Base-by-base conservation (phyloP, 2,113 vertebrate species). In the Tragelaphus buxtoni region DNA sequence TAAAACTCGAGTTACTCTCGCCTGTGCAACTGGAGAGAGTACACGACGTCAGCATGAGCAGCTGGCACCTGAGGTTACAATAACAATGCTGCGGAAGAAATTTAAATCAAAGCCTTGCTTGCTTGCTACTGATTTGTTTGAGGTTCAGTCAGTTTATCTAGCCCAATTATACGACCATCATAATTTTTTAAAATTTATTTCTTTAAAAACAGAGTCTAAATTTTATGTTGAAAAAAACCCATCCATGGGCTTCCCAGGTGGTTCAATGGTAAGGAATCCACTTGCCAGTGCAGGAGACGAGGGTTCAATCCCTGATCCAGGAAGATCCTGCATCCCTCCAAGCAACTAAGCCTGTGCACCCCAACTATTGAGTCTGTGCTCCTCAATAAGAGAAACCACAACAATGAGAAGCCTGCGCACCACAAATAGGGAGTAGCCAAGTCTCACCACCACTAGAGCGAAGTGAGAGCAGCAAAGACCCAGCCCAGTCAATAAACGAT, bases 41-140 rank as follows among this genome's bases (percentile, higher is more conserved):
- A 24, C 24, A 16, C n/a, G 4, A 3, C 1, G 28, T 11, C 82
- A 69, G 47, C 32, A 6, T 0, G 17, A 56, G 85, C 56, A 61
- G 51, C 85, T 72, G 61, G 49, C 92, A 20, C 56, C 90, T 39
- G 63, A 72, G 17, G 45, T 94, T 61, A 42, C 11, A 14, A 16
- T 9, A 53, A 69, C 83, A 85, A 72, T 2, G 61, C 81, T 35
- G 5, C 1, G 8, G 88, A 42, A 60, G 69, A 30, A 55, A 87
- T 89, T 76, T 65, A 56, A 58, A 96, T n/a, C 24, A 9, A 63
- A 82, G 42, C 55, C 35, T 81, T 1, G 0, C 39, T 80, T 32
- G 30, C 45, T 74, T 28, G 24, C 53, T 55, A 3, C 56, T 32
- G 47, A 77, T 92, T 94, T 88, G 95, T 28, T 76, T 81, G 94